Conservation (phyloP, 1,140 invertebrate species). For the Tetramorium parvispinum region DNA sequence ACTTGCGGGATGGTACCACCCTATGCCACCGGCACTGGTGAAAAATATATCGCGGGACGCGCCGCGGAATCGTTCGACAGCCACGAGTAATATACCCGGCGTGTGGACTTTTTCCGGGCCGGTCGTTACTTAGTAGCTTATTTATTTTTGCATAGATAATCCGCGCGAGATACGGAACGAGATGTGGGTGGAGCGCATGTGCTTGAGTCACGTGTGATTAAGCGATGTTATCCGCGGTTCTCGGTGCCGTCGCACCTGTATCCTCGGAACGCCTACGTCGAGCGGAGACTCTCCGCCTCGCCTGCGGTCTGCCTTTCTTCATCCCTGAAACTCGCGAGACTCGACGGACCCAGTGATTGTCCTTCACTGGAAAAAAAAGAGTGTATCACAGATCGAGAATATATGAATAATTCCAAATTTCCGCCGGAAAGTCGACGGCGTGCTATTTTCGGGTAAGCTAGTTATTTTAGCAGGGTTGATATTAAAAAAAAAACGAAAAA, state of each 20-base stretch:
- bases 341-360: constrained; percentile 66
- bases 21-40: constrained; percentile 55
- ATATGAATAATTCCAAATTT: constrained; percentile 6
- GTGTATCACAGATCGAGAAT: background rate
- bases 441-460: background rate
- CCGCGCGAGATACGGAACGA: constrained; percentile 77
- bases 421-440: background rate
- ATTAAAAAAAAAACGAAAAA: background rate
- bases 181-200: constrained; percentile 82
- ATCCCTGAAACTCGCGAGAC: constrained; percentile 60
- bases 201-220: constrained; percentile 83
- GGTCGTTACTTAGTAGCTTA: constrained; percentile 78
- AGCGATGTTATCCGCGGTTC: constrained; percentile 82
- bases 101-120: constrained; percentile 57
- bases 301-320: constrained; percentile 48
- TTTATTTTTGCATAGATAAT: constrained; percentile 85
- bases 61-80: constrained; percentile 62
- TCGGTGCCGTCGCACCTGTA: constrained; percentile 80
- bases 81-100: constrained; percentile 66
- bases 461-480: background rate
- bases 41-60: constrained; percentile 44
- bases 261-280: constrained; percentile 78
- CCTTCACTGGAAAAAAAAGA: constrained; percentile 36
- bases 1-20: constrained; percentile 44
- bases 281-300: constrained; percentile 62